Evolutionary conservation across 2,797 vertebrate genomes (phyloP), one percentile per base, ranked within the genome.

Genomic region (Crypturellus tataupa): DNA sequence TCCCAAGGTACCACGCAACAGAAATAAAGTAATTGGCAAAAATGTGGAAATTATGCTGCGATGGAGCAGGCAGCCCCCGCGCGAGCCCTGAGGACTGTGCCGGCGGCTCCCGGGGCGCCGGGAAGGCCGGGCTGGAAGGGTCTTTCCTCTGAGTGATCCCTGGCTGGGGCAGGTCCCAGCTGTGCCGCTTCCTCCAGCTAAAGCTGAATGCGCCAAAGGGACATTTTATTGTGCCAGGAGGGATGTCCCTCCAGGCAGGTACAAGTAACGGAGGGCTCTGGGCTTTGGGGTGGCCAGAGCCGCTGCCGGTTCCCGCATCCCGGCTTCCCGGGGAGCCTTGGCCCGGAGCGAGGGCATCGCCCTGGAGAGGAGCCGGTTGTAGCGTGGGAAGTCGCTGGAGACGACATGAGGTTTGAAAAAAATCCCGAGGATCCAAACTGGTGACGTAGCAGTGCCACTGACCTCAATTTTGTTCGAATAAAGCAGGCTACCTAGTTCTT

Each of bases 221-320:
- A 18, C 42, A 5, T 44, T 8, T 44, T 44, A 44, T 44, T 44
- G 17, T 8, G 17, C 42, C 42, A 3, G 42, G 42, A 44, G 18
- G 12, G 10, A 4, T 55, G 19, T 24, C 5, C 40, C 1, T 2
- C n/a, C 16, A 3, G 14, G 3, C 16, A 3, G 2, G 25, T 2
- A 8, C 14, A 13, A 53, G 49, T 15, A 51, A 13, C 12, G 25
- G 21, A 49, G 47, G 11, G 11, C 23, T 11, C 47, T 49, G 47
- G 47, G 47, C 12, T 24, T 49, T 15, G 17, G 47, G 47, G 21
- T 24, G 23, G 5, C 11, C 21, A 23, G 47, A 49, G 12, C 47
- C 46, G 21, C 46, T 47, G 46, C 46, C 12, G 23, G 12, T 17
- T 24, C 47, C 47, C 11, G 47, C 47, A 49, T 23, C 47, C 47